A percentile compares a stretch with the other conserved stretches of the same genome.
Evolutionary conservation across 2,797 vertebrate species (phyloP).

Genomic region (Poeciliopsis paucimaculata): DNA sequence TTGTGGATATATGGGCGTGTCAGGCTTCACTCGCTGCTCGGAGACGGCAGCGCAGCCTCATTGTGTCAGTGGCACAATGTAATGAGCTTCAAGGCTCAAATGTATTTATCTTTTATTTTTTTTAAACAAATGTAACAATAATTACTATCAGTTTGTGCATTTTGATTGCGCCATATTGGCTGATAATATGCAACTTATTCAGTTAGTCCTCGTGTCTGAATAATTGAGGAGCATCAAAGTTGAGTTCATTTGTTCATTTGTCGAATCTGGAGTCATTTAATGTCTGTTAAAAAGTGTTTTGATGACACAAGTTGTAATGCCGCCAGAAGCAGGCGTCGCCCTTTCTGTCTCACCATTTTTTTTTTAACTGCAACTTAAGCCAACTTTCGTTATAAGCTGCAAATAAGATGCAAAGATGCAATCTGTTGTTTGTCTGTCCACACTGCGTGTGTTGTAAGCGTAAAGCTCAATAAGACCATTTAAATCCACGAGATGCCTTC

Average conservation of each 20-base stretch:
- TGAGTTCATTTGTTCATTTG: not conserved
- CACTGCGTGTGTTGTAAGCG: not conserved
- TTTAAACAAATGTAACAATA: not conserved
- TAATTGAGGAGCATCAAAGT: constrained; percentile 2
- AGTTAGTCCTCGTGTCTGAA: not conserved
- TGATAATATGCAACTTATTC: not conserved
- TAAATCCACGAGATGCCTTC: constrained; percentile 24
- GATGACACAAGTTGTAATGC: constrained; percentile 46
- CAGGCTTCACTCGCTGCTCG: constrained; percentile 45
- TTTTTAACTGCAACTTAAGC: constrained; percentile 18
- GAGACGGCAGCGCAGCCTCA: not conserved
- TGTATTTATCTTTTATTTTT: not conserved
- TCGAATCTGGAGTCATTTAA: not conserved
- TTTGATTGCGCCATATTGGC: not conserved
- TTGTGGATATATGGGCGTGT: constrained; percentile 76
- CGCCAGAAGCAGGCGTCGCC: constrained; percentile 67
- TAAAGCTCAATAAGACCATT: constrained; percentile 23
- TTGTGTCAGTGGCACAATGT: not conserved
- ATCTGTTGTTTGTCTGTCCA: not conserved
- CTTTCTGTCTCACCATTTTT: constrained; percentile 40
- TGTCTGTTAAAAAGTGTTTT: constrained; percentile 14
- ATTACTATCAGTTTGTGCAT: not conserved
- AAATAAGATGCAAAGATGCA: not conserved
- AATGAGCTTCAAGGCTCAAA: accelerated
- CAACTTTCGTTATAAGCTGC: not conserved